Percentiles rank a stretch among this genome's conserved stretches.
phyloP scores from a whole-genome alignment of 2,888 invertebrate species.

The Orthosia gothica region DNA sequence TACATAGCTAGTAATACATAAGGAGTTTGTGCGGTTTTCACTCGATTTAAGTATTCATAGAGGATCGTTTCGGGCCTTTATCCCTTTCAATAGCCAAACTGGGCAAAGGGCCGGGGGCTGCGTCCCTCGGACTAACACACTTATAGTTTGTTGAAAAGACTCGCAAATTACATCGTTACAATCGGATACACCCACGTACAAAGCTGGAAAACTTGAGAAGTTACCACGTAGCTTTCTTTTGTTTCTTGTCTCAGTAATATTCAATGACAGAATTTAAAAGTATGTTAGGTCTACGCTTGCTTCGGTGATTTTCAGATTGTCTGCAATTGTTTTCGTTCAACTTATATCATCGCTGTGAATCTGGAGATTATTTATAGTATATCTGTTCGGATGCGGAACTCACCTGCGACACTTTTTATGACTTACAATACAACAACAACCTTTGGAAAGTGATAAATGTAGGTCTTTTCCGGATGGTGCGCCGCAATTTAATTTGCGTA shows the following conservation, averaged over 20 bases:
- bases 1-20: background rate
- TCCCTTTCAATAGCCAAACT: constrained; percentile 3
- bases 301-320: background rate
- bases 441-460: background rate
- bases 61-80: constrained; percentile 3
- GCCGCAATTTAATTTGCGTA: no score
- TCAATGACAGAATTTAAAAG: background rate
- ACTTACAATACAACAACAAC: constrained; percentile 14
- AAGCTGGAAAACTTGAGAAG: background rate
- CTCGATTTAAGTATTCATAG: constrained; percentile 23
- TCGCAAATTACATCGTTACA: constrained; percentile 13
- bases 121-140: constrained; percentile 9
- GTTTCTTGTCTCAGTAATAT: background rate
- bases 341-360: constrained; percentile 4
- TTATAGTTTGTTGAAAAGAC: constrained; percentile 25
- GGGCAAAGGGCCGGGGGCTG: background rate
- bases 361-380: background rate
- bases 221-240: background rate
- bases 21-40: constrained; percentile 4
- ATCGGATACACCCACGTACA: background rate
- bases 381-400: background rate
- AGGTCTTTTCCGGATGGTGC: no score
- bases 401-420: background rate
- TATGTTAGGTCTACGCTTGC: background rate
- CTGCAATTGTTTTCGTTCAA: background rate